Evolutionary conservation across 92 coral and sea anemone species (phyloP).

Genomic region (Meandrina meandrites): DNA sequence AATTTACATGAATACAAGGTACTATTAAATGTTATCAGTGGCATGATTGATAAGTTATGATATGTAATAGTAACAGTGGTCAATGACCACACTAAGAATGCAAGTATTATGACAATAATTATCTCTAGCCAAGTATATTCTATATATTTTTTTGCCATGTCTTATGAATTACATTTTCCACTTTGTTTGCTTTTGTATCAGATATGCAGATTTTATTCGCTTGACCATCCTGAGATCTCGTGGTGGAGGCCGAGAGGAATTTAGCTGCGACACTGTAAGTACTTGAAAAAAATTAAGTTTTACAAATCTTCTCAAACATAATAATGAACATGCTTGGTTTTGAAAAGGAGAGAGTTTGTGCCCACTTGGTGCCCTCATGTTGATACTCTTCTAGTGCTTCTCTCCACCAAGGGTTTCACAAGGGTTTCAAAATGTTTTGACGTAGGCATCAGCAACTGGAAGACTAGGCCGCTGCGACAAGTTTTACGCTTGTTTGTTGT

Average conservation of each 20-base stretch:
- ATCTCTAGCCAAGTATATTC: background rate
- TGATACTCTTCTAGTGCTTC: too few species aligned
- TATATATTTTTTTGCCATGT: background rate
- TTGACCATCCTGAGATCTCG: slow-evolving; percentile 81
- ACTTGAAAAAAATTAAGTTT: too few species aligned
- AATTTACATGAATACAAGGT: slow-evolving; percentile 98
- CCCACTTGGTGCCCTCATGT: too few species aligned
- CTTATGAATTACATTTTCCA: background rate
- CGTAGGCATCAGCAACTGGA: too few species aligned
- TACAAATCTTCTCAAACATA: too few species aligned
- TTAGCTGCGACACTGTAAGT: slow-evolving; percentile 93
- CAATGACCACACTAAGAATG: background rate
- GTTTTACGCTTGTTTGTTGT: too few species aligned
- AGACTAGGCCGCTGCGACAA: too few species aligned
- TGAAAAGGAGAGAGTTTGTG: too few species aligned
- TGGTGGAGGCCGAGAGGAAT: slow-evolving; percentile 89
- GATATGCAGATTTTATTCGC: slow-evolving; percentile 90
- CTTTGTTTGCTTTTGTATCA: slow-evolving; percentile 6
- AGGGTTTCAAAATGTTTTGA: too few species aligned
- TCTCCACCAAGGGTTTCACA: too few species aligned
- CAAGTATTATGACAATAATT: background rate
- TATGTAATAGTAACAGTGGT: background rate
- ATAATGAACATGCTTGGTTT: too few species aligned
- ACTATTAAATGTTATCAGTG: background rate
- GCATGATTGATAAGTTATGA: background rate